Evolutionary conservation across 1,140 invertebrate species (phyloP), one percentile per base, ranked within the genome.

Genomic region (Stegodyphus mimosarum): DNA sequence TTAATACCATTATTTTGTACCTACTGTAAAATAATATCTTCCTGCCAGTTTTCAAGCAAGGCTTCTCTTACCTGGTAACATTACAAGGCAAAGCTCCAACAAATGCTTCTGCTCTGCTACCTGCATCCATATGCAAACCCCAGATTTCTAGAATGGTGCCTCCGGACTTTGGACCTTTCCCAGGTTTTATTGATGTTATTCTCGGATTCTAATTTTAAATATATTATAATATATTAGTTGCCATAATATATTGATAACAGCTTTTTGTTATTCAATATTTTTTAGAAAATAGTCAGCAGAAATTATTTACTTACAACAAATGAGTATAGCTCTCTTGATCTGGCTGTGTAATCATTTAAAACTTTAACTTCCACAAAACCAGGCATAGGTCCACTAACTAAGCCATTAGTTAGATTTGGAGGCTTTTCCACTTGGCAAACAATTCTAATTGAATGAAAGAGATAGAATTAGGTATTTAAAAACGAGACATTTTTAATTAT

Each of bases 41-140:
- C 33, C 1, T 33, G 33, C 3, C 33, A 33, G 1, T 10, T 18
- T 17, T 13, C 10, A 18, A 63, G 7, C 7, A 33, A 1, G 33
- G 33, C 33, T 33, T 33, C 33, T 5, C 64, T 48, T 72, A 87
- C 86, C 67, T 90, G 55, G 92, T 90, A 71, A 97, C 95, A 88
- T 93, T 93, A 90, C 98, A 99, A 0, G 95, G 94, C 74, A 96
- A 92, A 81, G 95, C 94, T 89, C 96, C 96, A 80, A 99, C 95
- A 89, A 94, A 96, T 0, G 98, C 97, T 89, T 94, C 93, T 88
- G 97, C 97, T 72, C 94, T 94, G 90, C 96, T 97, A 33, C 98
- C 98, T 64, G 98, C 96, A 91, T 99, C 97, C 92, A 99, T 94
- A 91, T 98, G 95, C 87, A 94, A 93, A 11, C 98, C 98, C 86